Percentiles rank a stretch among this genome's conserved stretches.
These are phyloP conservation scores for Parochlus steinenii DNA, from an alignment of 2,888 invertebrate species.

Conservation along the genomic window DNA sequence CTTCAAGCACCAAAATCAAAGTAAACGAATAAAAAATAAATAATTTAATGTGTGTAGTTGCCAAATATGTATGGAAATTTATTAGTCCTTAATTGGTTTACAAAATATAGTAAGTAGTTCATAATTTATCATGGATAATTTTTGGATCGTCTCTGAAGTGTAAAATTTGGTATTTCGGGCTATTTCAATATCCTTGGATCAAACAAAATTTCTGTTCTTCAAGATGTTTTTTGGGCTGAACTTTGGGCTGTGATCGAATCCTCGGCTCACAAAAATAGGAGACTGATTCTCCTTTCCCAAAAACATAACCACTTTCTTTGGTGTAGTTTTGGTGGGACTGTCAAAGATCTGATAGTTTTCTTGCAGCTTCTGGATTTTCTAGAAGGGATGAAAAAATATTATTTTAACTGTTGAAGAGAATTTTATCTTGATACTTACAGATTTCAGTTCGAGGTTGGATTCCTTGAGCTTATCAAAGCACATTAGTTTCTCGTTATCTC, in stretches of 20 bases:
- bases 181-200: too few species aligned
- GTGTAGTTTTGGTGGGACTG: slow-evolving; percentile 10
- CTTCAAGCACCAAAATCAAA: too few species aligned
- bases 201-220: slow-evolving; percentile 10
- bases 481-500: slow-evolving; percentile 5
- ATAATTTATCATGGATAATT: too few species aligned
- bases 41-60: too few species aligned
- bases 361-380: slow-evolving; percentile 12
- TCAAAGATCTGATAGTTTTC: slow-evolving; percentile 9
- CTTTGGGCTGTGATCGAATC: slow-evolving; percentile 8
- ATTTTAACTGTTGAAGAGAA: slow-evolving; percentile 1
- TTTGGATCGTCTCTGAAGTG: too few species aligned
- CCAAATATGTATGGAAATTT: too few species aligned
- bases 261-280: slow-evolving; percentile 3
- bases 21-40: too few species aligned
- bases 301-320: slow-evolving; percentile 3
- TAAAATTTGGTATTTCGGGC: too few species aligned
- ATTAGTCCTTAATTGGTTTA: too few species aligned
- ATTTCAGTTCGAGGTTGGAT: slow-evolving; percentile 5
- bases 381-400: slow-evolving; percentile 1
- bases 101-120: too few species aligned
- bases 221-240: slow-evolving; percentile 8
- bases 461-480: slow-evolving; percentile 10
- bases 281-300: slow-evolving; percentile 12
- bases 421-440: not conserved